Conservation (phyloP, 2,113 vertebrate genomes). For the Ctenomys sociabilis region DNA sequence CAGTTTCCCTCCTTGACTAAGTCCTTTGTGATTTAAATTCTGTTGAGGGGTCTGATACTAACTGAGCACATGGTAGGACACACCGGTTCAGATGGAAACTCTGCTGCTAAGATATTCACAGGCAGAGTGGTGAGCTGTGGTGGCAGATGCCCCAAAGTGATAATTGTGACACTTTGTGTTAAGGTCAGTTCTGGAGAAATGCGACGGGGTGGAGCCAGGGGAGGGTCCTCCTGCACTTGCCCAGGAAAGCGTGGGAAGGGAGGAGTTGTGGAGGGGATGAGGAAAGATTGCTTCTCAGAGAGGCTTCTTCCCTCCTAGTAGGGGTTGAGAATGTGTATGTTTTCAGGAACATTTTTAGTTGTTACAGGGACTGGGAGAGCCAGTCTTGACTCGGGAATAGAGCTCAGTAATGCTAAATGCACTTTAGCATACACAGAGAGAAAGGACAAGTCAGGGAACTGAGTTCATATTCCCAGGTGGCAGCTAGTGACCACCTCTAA, state of each 20-base stretch:
- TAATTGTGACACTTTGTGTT: not conserved
- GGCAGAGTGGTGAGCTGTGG: too few relatives aligned
- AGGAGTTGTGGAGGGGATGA: not conserved
- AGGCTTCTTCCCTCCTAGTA: not conserved
- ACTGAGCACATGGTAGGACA: not conserved
- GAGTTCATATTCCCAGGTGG: not conserved
- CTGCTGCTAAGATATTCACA: not conserved
- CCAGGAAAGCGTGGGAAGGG: not conserved
- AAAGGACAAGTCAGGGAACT: not conserved
- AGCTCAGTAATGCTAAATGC: not conserved
- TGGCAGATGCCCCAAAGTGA: too few relatives aligned
- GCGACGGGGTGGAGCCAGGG: not conserved
- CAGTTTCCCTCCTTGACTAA: not conserved
- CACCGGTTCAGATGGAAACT: not conserved
- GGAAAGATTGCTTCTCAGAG: not conserved
- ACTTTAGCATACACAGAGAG: not conserved
- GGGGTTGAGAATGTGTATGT: not conserved
- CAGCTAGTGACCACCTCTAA: not conserved
- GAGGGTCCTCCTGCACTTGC: not conserved
- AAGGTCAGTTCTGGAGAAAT: not conserved
- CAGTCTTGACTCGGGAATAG: not conserved
- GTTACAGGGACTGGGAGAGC: not conserved
- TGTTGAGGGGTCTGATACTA: not conserved
- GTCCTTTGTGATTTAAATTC: not conserved
- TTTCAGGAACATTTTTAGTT: not conserved